phyloP scores from a whole-genome alignment of 2,888 invertebrate genomes.

The Alsophila aescularia region DNA sequence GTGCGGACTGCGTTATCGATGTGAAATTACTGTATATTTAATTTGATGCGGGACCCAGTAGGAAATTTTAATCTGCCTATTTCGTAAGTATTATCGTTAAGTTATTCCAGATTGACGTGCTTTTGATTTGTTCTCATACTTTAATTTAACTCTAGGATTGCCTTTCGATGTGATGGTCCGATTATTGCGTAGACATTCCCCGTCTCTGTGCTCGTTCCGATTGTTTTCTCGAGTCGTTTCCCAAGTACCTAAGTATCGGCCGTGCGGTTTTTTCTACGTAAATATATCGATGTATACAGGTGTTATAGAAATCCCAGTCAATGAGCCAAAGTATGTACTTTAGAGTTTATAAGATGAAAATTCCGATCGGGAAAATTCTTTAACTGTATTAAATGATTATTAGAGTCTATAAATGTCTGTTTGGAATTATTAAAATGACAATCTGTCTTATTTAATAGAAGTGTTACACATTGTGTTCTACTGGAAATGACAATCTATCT shows the following conservation, averaged over 20 bases:
- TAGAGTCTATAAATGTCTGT: slow-evolving; percentile 23
- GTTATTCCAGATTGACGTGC: slow-evolving; percentile 77
- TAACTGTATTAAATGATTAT: slow-evolving; percentile 21
- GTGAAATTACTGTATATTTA: slow-evolving; percentile 49
- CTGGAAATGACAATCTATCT: too few relatives aligned
- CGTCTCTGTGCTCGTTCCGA: slow-evolving; percentile 40
- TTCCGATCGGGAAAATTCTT: slow-evolving; percentile 18
- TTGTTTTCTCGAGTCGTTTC: slow-evolving; percentile 5
- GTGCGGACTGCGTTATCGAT: slow-evolving; percentile 55
- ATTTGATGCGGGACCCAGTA: slow-evolving; percentile 75
- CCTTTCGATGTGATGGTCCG: slow-evolving; percentile 45
- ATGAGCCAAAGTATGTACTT: slow-evolving; percentile 56
- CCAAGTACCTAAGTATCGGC: background rate
- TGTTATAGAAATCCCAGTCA: slow-evolving; percentile 51
- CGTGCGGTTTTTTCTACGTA: slow-evolving; percentile 10
- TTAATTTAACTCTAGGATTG: slow-evolving; percentile 45
- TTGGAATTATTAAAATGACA: slow-evolving; percentile 28
- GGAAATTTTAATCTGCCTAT: slow-evolving; percentile 71
- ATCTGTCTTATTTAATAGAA: slow-evolving; percentile 30
- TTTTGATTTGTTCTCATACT: slow-evolving; percentile 61
- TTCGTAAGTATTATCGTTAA: slow-evolving; percentile 78
- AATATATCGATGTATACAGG: slow-evolving; percentile 15
- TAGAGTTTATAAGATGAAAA: slow-evolving; percentile 37
- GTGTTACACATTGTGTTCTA: slow-evolving; percentile 34
- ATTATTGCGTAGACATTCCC: slow-evolving; percentile 64